Base-by-base conservation (phyloP, 2,888 invertebrate genomes). In the Harpagoxenus sublaevis region DNA sequence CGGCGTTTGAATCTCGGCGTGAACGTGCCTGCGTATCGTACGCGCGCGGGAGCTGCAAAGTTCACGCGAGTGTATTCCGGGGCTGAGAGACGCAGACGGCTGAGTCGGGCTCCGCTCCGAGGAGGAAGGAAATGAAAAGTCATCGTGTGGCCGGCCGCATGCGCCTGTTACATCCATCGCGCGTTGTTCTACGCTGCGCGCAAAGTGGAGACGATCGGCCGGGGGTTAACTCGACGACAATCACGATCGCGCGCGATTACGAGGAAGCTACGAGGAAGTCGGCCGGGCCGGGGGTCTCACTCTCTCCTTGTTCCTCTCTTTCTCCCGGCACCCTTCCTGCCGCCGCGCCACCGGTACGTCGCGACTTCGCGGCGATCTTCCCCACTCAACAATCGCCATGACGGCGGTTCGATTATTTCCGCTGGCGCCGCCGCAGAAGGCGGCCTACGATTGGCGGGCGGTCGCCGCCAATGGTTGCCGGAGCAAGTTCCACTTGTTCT, bases 251-350 rank as follows among this genome's bases (percentile, higher is more conserved):
- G 87, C 84, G 84, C 89, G 87, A 87, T 90, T 90, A 92, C 90
- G 91, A 92, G 92, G 92, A 92, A 92, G 92, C 89, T 90, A 92
- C 92, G 90, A 93, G 94, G 92, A 93, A 94, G 93, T 92, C 90
- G 88, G 87, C 18, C 89, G 42, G 42, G 42, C 35, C 35, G 88
- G 79, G 82, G 8, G 2, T 70, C 77, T 86, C 77, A 75, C 83
- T 70, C 88, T 39, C 70, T n/a, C 18, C 4, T 74, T n/a, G 39
- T 39, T 15, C 39, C 75, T 39, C 66, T 53, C 42, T 53, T 12
- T 23, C n/a, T 12, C 31, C 6, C 23, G 23, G 0, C 23, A 23
- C 28, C 10, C 60, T 10, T 15, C 4, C 23, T 23, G 0, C 23
- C 23, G 23, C 23, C 23, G 23, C 23, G 23, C 23, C 23, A 23